A percentile compares a stretch with the other conserved stretches of the same genome.
Evolutionary conservation across 1,140 invertebrate genomes (phyloP).

Genomic region (Cydia amplana): DNA sequence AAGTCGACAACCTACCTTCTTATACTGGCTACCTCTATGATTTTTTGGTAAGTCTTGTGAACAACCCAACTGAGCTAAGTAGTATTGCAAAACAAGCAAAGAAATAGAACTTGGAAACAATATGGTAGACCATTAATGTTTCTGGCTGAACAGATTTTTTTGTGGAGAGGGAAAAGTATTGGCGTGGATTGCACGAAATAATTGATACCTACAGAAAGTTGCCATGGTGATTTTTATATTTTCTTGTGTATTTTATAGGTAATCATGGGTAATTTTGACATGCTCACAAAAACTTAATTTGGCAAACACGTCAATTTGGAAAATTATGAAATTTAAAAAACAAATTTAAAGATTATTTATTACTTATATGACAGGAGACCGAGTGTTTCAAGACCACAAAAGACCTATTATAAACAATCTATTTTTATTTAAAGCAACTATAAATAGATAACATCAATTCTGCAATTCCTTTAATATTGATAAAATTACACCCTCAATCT

Average conservation of each 20-base stretch:
- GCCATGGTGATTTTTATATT: not conserved
- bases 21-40: not conserved
- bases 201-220: not conserved
- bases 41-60: not conserved
- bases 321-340: not conserved
- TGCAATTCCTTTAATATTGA: not conserved
- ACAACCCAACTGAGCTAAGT: not conserved
- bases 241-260: too few species aligned
- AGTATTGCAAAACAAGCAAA: constrained; percentile 31
- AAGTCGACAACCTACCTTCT: not conserved
- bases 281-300: too few species aligned
- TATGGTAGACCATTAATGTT: constrained; percentile 1
- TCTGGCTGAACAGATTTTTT: constrained; percentile 11
- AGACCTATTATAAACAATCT: too few species aligned
- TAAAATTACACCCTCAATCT: not conserved
- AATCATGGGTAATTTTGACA: too few species aligned
- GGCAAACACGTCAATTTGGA: too few species aligned
- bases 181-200: not conserved
- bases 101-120: constrained; percentile 22
- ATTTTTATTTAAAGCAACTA: too few species aligned
- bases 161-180: not conserved
- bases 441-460: not conserved
- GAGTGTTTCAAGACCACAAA: too few species aligned
- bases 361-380: too few species aligned
- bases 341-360: too few species aligned